These are phyloP conservation scores for Indri indri DNA, from an alignment of 2,113 vertebrate genomes.

Conservation along the genomic window DNA sequence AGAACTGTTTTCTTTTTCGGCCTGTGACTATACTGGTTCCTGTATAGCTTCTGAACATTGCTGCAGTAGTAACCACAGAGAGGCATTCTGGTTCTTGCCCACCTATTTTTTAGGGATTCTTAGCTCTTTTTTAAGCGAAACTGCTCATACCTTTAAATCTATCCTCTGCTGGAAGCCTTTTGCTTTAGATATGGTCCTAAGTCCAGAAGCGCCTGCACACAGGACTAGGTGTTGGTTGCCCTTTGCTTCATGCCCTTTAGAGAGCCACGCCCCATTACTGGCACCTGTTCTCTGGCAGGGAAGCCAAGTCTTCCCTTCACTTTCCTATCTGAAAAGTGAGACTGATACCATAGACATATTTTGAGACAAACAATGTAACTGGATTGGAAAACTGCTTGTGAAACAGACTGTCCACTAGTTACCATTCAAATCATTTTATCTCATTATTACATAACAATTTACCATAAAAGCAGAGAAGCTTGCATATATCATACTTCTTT, in stretches of 20 bases:
- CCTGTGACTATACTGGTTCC: not conserved
- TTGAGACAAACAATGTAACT: not conserved
- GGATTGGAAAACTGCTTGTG: not conserved
- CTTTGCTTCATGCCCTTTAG: not conserved
- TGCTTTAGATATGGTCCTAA: not conserved
- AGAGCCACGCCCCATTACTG: fast-evolving
- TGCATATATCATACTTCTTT: not conserved
- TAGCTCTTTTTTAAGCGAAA: not conserved
- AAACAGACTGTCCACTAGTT: not conserved
- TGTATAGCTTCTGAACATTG: not conserved
- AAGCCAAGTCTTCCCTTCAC: not conserved
- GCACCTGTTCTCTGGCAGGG: not conserved
- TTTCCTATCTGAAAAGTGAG: not conserved
- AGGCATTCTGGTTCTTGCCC: not conserved
- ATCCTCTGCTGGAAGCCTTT: not conserved
- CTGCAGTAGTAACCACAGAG: not conserved
- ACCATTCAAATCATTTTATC: not conserved
- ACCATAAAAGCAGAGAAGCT: slow-evolving; percentile 27
- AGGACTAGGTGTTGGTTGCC: not conserved
- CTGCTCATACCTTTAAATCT: not conserved
- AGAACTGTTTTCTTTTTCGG: not conserved
- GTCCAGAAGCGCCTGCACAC: not conserved
- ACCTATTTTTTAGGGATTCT: not conserved
- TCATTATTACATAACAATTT: slow-evolving; percentile 11
- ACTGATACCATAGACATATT: not conserved